Conservation (phyloP, 2,888 invertebrate species). For the Andrena bicolor region DNA sequence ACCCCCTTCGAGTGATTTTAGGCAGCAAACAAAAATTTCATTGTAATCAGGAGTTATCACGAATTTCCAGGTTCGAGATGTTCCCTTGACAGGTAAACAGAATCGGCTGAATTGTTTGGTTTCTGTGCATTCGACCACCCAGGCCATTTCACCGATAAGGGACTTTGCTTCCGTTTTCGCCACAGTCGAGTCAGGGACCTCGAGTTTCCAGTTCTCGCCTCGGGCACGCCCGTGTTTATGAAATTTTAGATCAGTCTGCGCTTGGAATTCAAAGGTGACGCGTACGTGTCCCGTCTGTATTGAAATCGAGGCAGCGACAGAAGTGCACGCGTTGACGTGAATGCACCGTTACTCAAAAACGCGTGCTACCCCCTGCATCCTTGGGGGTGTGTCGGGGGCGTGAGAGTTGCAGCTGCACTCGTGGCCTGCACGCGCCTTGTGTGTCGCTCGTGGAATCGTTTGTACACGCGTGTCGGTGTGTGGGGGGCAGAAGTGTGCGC, state of each 20-base stretch:
- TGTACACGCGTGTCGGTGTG: constrained; percentile 1
- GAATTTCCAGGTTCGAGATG: too few species aligned
- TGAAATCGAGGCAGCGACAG: background rate
- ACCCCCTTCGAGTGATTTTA: too few species aligned
- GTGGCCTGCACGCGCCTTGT: constrained; percentile 67
- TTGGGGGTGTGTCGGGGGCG: constrained; percentile 83
- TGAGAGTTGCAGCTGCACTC: constrained; percentile 76
- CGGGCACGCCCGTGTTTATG: background rate
- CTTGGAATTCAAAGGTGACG: constrained; percentile 3
- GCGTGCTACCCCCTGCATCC: constrained; percentile 72
- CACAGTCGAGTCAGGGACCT: too few species aligned
- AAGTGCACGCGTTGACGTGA: constrained; percentile 24
- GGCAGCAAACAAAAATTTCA: too few species aligned
- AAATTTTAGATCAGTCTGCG: background rate
- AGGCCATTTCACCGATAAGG: too few species aligned
- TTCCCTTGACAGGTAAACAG: too few species aligned
- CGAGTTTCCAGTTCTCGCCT: too few species aligned
- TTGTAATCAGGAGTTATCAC: too few species aligned
- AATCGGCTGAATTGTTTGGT: too few species aligned
- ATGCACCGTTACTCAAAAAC: constrained; percentile 57
- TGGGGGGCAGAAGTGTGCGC: background rate
- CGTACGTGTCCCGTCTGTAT: background rate
- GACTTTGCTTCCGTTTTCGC: too few species aligned
- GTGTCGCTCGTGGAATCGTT: constrained; percentile 28
- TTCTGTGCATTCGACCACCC: too few species aligned